phyloP scores from a whole-genome alignment of 2,797 vertebrate species.

The Pelobates cultripes region DNA sequence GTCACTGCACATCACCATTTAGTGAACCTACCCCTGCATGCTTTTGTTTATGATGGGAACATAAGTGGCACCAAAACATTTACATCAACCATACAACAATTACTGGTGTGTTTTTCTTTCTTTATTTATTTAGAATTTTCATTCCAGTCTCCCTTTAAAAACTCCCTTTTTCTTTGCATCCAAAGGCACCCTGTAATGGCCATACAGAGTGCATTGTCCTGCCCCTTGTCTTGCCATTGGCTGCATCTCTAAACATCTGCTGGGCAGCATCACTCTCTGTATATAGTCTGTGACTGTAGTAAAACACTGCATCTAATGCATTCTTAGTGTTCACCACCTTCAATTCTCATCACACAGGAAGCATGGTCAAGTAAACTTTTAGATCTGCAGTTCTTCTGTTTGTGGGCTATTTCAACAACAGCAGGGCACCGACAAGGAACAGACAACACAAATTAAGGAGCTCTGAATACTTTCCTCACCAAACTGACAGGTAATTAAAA shows the following conservation, averaged over 20 bases:
- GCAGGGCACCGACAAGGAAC: not conserved
- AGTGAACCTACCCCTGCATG: too few species aligned
- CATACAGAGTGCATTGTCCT: slow-evolving; percentile 46
- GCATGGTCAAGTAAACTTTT: not conserved
- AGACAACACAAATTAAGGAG: not conserved
- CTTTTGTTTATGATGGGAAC: too few species aligned
- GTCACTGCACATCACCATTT: too few species aligned
- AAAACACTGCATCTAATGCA: slow-evolving; percentile 16
- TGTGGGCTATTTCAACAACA: not conserved
- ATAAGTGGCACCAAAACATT: too few species aligned
- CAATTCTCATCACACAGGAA: not conserved
- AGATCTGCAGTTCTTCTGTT: slow-evolving; percentile 4
- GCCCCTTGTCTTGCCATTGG: slow-evolving; percentile 60
- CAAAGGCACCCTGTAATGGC: slow-evolving; percentile 10
- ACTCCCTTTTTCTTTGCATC: not conserved
- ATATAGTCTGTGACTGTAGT: slow-evolving; percentile 52
- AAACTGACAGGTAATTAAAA: slow-evolving; percentile 13
- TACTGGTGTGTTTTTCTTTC: too few species aligned
- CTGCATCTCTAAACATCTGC: not conserved
- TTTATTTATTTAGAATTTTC: too few species aligned
- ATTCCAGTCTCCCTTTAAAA: too few species aligned
- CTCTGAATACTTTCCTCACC: not conserved
- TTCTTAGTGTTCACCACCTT: not conserved
- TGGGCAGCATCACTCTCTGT: slow-evolving; percentile 34
- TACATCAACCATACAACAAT: too few species aligned